Percentiles rank a stretch among this genome's conserved stretches.
phyloP scores from a whole-genome alignment of 2,888 invertebrate species.

The Meghimatium bilineatum region DNA sequence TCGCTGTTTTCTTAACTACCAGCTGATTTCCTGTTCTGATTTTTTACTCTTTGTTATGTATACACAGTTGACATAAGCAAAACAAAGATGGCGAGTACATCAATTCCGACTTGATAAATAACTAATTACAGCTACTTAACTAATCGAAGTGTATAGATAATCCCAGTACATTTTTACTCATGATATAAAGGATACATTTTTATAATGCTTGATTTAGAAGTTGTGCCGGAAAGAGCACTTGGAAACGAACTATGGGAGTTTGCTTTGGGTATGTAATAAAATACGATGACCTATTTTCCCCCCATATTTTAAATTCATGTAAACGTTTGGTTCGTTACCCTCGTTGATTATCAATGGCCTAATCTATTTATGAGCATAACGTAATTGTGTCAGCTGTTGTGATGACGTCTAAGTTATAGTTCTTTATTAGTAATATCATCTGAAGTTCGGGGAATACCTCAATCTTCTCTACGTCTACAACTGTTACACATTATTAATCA shows the following conservation, averaged over 20 bases:
- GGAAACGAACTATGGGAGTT: slow-evolving; percentile 99
- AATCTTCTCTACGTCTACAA: too few species aligned
- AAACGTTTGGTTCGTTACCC: not conserved
- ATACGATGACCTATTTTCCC: slow-evolving; percentile 31
- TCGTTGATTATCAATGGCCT: not conserved
- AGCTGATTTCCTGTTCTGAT: slow-evolving; percentile 32
- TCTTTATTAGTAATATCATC: not conserved
- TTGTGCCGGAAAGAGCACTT: slow-evolving; percentile 89
- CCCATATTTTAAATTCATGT: not conserved
- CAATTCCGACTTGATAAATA: slow-evolving; percentile 37
- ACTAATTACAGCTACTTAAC: not conserved
- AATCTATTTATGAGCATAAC: slow-evolving; percentile 38
- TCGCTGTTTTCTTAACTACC: not conserved
- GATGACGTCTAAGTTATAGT: not conserved
- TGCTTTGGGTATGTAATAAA: slow-evolving; percentile 87
- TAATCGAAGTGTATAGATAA: not conserved
- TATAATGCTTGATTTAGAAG: slow-evolving; percentile 95
- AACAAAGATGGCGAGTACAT: slow-evolving; percentile 69
- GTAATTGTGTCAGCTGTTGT: slow-evolving; percentile 35
- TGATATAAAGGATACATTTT: slow-evolving; percentile 23
- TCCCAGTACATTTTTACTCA: slow-evolving; percentile 6
- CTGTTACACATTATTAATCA: too few species aligned
- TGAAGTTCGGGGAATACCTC: too few species aligned
- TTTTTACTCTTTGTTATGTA: slow-evolving; percentile 25
- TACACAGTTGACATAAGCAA: slow-evolving; percentile 55